Evolutionary conservation across 2,797 vertebrate genomes (phyloP), one percentile per base, ranked within the genome.

Genomic region (Melanogrammus aeglefinus): DNA sequence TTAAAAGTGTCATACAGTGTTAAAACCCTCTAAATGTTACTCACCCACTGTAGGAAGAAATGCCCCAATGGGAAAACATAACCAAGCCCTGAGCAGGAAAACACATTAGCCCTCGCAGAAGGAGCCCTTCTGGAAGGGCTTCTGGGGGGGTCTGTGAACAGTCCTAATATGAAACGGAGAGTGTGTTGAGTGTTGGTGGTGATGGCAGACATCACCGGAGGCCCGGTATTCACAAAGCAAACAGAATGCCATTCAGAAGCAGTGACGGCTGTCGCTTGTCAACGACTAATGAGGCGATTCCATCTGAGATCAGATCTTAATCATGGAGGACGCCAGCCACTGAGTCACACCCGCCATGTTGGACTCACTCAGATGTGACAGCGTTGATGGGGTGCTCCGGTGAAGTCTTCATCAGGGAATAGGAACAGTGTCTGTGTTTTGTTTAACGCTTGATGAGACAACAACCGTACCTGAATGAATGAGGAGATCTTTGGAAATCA

Each of bases 1-100:
- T n/a, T n/a, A 24, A 51, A 4, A 93, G 90, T 75, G 47, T 33
- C 33, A n/a, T 16, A 6, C 27, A 70, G 13, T 31, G 14, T 51
- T 51, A 51, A 18, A 18, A 18, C 14, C 18, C 47, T 76, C 76
- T 24, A 36, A 66, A 36, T 29, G 13, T 75, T 8, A 75, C 8
- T n/a, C 77, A 41, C 79, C 31, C 72, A 18, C 33, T n/a, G 51
- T 3, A 29, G 27, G 74, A 73, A 47, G 33, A 13, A 10, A 74
- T 21, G n/a, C 31, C 38, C 3, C 31, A 36, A 12, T 44, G 41
- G 41, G 14, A 44, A 16, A 16, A 44, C 12, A 44, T 12, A 13
- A 2, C 41, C 41, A 44, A 44, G 13, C 41, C 41, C 13, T 3
- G 4, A 44, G 14, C 18, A 51, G 18, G 4, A 51, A 51, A 51